Evolutionary conservation across 1,140 invertebrate genomes (phyloP).

Genomic region (Drosophila navojoa): DNA sequence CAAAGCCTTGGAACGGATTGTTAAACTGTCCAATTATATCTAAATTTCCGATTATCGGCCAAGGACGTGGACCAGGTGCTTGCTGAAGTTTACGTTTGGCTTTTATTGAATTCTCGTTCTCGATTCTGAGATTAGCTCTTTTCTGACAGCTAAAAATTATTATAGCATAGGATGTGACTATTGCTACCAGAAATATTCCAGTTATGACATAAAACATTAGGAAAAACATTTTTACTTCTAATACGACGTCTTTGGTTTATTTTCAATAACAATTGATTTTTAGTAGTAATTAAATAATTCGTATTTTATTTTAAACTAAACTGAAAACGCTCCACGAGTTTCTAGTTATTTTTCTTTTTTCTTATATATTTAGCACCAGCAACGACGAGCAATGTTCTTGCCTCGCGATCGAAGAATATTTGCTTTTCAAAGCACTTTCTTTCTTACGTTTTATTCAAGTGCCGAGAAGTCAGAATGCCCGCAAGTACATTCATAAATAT

Average conservation of each 20-base stretch:
- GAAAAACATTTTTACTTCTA: constrained; percentile 46
- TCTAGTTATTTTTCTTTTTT: background rate
- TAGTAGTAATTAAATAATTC: background rate
- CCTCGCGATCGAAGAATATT: constrained; percentile 23
- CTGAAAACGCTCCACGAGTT: background rate
- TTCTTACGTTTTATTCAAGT: constrained; percentile 39
- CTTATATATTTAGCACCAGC: background rate
- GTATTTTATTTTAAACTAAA: background rate
- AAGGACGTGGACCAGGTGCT: constrained; percentile 87
- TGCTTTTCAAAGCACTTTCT: constrained; percentile 37
- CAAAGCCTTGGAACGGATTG: constrained; percentile 89
- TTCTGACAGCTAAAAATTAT: constrained; percentile 33
- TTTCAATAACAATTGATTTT: constrained; percentile 9
- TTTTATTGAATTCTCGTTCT: constrained; percentile 19
- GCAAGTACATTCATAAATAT: constrained; percentile 39
- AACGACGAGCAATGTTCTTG: constrained; percentile 18
- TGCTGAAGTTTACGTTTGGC: constrained; percentile 34
- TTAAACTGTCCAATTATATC: constrained; percentile 87
- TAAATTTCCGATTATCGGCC: constrained; percentile 90
- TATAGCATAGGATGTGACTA: constrained; percentile 37
- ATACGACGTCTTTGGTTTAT: background rate
- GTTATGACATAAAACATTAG: constrained; percentile 18
- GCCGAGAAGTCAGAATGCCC: constrained; percentile 19
- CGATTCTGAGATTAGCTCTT: constrained; percentile 20
- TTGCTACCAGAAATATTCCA: constrained; percentile 20